Evolutionary conservation across 2,113 vertebrate species (phyloP).

Genomic region (Grus americana): DNA sequence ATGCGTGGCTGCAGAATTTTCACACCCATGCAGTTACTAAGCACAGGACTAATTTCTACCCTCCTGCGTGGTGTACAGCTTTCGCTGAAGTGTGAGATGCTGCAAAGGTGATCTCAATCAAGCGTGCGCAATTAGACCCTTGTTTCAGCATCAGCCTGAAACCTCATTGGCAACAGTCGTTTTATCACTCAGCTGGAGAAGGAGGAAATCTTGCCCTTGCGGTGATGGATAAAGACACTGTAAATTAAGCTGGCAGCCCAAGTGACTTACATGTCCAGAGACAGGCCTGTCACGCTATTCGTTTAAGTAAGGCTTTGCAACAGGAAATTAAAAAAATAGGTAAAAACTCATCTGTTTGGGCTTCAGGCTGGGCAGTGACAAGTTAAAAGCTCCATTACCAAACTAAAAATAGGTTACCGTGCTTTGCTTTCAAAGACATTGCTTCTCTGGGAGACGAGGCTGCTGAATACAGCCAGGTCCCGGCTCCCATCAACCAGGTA

Average conservation of each 20-base stretch:
- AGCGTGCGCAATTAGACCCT: not conserved
- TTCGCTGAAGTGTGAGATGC: not conserved
- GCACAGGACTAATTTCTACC: not conserved
- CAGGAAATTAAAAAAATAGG: not conserved
- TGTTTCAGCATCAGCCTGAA: not conserved
- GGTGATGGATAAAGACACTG: not conserved
- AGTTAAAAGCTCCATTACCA: not conserved
- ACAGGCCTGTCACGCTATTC: not conserved
- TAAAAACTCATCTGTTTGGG: not conserved
- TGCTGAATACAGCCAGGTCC: not conserved
- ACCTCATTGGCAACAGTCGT: not conserved
- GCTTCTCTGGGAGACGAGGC: not conserved
- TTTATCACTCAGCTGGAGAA: not conserved
- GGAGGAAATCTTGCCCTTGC: not conserved
- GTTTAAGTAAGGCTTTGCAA: not conserved
- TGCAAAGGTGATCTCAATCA: not conserved
- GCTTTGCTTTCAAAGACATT: not conserved
- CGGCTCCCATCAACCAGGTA: not conserved
- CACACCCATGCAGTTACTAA: not conserved
- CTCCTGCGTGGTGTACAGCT: not conserved
- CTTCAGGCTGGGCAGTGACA: not conserved
- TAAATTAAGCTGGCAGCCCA: not conserved
- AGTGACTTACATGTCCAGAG: not conserved
- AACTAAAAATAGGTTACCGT: not conserved
- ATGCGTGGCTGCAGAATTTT: not conserved